Evolutionary conservation across 2,888 invertebrate species (phyloP), one percentile per base, ranked within the genome.

Genomic region (Eupelmus urozonus): DNA sequence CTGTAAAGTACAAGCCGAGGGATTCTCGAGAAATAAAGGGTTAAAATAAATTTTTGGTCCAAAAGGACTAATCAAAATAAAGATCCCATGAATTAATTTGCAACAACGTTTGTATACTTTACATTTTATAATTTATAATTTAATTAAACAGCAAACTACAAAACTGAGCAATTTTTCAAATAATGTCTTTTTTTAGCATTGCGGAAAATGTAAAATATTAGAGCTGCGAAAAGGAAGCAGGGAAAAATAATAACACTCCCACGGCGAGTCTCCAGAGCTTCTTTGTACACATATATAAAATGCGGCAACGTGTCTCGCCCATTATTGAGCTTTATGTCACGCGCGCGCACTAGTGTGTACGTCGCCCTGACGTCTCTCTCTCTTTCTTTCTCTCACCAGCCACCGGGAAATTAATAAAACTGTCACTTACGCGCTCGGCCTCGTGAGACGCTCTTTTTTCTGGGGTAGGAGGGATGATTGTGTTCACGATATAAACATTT

Each of bases 401-500:
- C 9, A 45, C 2, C 9, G 92, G 91, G 92, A 93, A 94, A 94
- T 94, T 94, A 94, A 94, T 94, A 94, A 93, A 93, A 93, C 93
- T 93, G 94, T 93, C 93, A 93, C 93, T 93, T 92, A 92, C 92
- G 92, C 91, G 89, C 90, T 83, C 80, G 23, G 74, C 45, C 20
- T 51, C 65, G 70, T 45, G 18, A 45, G 9, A 34, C 9, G 34
- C 34, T 34, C 34, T 34, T 34, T 45, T 16, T 18, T 62, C 45
- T 2, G 7, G 9, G 25, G 23, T 20, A 34, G 29, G 20, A 65
- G 4, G 27, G n/a, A 23, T 4, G 57, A 51, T 23, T 51, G 25
- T 16, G 2, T 29, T 18, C 20, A 45, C 16, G 55, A 34, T 42
- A 72, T 69, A 69, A 73, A 69, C 71, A 63, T 55, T 73, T 73